A percentile compares a stretch with the other conserved stretches of the same genome.
These are phyloP conservation scores for Microctenopoma steveboyesi DNA, from an alignment of 2,797 vertebrate genomes.

Conservation along the genomic window DNA sequence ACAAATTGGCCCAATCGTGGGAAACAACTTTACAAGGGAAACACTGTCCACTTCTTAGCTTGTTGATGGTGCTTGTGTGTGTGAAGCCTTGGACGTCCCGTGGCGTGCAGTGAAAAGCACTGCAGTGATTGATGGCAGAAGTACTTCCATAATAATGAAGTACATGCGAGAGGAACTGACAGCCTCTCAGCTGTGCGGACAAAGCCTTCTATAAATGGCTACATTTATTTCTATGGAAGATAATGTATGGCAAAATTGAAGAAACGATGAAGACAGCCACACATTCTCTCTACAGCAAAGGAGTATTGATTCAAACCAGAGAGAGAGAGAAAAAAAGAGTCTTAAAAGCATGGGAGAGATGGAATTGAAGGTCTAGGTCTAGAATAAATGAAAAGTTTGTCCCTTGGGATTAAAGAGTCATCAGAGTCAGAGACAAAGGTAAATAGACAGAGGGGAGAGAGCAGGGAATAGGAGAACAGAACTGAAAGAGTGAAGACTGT, in stretches of 20 bases:
- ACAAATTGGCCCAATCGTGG: conserved; percentile 1
- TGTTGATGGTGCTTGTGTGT: conserved; percentile 35
- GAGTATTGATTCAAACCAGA: conserved; percentile 31
- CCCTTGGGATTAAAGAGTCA: conserved; percentile 42
- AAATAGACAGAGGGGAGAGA: conserved; percentile 49
- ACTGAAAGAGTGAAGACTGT: conserved; percentile 21
- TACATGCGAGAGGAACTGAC: conserved; percentile 31
- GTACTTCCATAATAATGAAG: conserved; percentile 63
- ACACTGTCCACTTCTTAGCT: conserved; percentile 41
- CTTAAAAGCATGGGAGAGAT: conserved; percentile 33
- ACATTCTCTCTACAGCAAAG: conserved; percentile 1
- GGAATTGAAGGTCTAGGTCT: conserved; percentile 41
- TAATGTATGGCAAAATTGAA: conserved; percentile 16
- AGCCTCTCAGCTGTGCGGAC: conserved; percentile 25
- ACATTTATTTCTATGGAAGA: conserved; percentile 31
- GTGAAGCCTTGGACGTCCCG: conserved; percentile 38
- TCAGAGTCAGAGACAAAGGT: conserved; percentile 54
- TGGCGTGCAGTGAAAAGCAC: conserved; percentile 37
- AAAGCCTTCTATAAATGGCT: conserved; percentile 14
- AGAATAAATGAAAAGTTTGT: conserved; percentile 61
- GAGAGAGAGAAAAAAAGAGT: neutral
- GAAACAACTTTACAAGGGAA: conserved; percentile 1
- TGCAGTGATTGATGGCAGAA: conserved; percentile 53
- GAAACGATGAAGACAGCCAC: conserved; percentile 21
- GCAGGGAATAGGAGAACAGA: conserved; percentile 26